phyloP scores from a whole-genome alignment of 2,797 vertebrate species.

The Falco biarmicus region DNA sequence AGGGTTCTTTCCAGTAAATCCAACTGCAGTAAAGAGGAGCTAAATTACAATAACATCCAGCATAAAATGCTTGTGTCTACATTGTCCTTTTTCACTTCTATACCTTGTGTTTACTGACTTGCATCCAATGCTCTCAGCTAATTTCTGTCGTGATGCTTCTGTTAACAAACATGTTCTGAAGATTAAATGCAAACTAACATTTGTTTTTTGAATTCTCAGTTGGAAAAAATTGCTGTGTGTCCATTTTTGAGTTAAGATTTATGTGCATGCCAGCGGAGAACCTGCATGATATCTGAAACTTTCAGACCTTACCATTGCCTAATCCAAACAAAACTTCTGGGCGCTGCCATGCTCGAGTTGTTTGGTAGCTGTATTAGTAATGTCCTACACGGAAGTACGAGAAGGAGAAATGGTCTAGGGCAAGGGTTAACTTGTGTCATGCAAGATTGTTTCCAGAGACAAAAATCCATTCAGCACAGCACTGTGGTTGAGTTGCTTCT shows the following conservation, averaged over 20 bases:
- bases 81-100: not conserved
- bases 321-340: not conserved
- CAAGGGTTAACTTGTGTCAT: not conserved
- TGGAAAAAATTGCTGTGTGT: not conserved
- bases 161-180: not conserved
- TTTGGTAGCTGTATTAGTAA: not conserved
- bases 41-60: not conserved
- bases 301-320: not conserved
- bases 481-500: not conserved
- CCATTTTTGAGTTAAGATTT: not conserved
- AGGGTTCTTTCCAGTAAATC: not conserved
- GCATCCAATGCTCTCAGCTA: not conserved
- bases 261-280: not conserved
- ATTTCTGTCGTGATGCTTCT: not conserved
- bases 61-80: not conserved
- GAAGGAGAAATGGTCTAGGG: not conserved
- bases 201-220: not conserved
- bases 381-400: accelerated
- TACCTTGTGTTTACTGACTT: not conserved
- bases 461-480: not conserved
- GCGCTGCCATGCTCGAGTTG: not conserved
- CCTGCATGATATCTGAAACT: not conserved
- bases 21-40: not conserved
- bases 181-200: not conserved
- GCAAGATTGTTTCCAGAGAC: not conserved